A percentile compares a stretch with the other conserved stretches of the same genome.
These are phyloP conservation scores for Poecile atricapillus DNA, from an alignment of 2,113 vertebrate genomes.

Conservation along the genomic window DNA sequence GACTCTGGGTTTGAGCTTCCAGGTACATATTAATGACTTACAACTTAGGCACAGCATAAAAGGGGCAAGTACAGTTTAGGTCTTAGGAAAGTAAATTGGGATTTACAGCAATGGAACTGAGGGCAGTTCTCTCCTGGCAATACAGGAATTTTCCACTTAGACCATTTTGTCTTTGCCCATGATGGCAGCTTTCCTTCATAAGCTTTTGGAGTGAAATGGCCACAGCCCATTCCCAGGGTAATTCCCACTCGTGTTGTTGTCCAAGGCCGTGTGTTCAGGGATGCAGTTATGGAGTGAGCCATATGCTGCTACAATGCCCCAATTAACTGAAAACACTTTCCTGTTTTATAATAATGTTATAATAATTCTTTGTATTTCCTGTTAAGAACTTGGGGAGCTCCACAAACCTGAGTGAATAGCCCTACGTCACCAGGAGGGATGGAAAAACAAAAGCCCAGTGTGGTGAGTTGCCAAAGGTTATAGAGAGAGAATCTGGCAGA, in stretches of 20 bases:
- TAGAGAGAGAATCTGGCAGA: background rate
- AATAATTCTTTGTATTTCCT: background rate
- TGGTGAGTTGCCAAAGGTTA: background rate
- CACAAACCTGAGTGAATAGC: background rate
- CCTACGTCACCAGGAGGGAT: background rate
- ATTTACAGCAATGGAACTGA: background rate
- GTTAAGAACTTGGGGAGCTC: background rate
- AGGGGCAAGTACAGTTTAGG: background rate
- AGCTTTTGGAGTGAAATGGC: background rate
- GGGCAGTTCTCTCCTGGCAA: background rate
- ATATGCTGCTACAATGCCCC: background rate
- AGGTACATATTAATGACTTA: background rate
- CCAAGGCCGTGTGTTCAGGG: background rate
- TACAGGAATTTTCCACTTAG: background rate
- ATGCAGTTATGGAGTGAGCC: background rate
- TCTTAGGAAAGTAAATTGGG: background rate
- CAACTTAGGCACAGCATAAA: background rate
- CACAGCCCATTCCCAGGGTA: background rate
- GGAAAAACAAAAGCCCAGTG: background rate
- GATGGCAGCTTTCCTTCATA: background rate
- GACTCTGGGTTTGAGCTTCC: background rate
- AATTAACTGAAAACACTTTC: background rate
- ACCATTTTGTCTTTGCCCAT: background rate
- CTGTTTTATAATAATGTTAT: background rate
- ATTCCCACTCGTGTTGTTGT: background rate